Evolutionary conservation across 2,797 vertebrate species (phyloP).

Genomic region (Mus caroli): DNA sequence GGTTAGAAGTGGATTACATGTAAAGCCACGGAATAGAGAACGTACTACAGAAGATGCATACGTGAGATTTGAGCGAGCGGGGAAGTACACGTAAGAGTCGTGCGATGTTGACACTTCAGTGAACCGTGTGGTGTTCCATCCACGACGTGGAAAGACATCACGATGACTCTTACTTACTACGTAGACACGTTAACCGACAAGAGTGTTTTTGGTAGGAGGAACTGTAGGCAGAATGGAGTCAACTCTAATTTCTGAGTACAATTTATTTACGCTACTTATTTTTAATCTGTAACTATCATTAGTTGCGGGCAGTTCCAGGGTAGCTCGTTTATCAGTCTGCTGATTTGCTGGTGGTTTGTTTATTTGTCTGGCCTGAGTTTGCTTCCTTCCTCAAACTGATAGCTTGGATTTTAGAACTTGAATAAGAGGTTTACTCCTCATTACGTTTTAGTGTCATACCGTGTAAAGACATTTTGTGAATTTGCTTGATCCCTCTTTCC

Average conservation of each 20-base stretch:
- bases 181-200: background rate
- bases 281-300: background rate
- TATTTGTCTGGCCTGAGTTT: conserved; percentile 2
- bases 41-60: background rate
- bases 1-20: background rate
- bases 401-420: conserved; percentile 12
- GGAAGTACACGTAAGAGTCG: background rate
- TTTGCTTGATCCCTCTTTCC: background rate
- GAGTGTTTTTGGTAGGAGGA: conserved; percentile 18
- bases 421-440: background rate
- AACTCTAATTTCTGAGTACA: background rate
- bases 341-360: background rate
- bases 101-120: background rate
- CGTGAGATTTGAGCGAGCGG: background rate
- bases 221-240: background rate
- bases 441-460: conserved; percentile 33
- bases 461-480: conserved; percentile 11
- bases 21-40: background rate
- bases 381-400: background rate
- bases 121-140: background rate
- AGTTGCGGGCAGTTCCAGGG: background rate
- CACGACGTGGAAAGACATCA: background rate
- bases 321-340: background rate
- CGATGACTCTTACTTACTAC: background rate
- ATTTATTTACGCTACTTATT: background rate